phyloP scores from a whole-genome alignment of 2,113 vertebrate genomes.

The Fregetta grallaria region DNA sequence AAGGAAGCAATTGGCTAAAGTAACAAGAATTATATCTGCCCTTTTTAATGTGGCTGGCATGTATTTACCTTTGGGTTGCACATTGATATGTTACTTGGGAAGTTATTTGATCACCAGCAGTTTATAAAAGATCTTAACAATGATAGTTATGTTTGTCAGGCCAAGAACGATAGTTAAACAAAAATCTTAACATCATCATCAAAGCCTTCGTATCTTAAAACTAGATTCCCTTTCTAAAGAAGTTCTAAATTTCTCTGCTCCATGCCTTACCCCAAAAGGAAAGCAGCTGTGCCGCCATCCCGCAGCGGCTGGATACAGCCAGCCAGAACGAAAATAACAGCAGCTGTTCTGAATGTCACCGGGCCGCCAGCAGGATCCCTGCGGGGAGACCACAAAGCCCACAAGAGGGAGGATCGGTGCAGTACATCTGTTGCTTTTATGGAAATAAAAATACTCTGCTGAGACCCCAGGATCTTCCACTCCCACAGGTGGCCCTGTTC shows the following conservation, averaged over 20 bases:
- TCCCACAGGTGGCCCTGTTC: not conserved
- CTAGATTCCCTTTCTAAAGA: not conserved
- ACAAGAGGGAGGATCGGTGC: not conserved
- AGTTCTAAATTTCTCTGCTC: not conserved
- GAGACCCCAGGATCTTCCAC: not conserved
- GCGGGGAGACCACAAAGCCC: not conserved
- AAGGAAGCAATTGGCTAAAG: not conserved
- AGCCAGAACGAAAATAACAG: not conserved
- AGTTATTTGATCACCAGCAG: not conserved
- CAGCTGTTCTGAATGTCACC: conserved; percentile 11
- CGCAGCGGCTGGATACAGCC: not conserved
- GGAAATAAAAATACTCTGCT: not conserved
- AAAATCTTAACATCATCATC: not conserved
- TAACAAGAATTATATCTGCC: not conserved
- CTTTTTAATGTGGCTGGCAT: not conserved
- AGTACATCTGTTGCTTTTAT: not conserved
- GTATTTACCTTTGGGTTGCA: not conserved
- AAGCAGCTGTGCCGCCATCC: not conserved
- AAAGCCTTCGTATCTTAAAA: not conserved
- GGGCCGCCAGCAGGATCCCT: not conserved
- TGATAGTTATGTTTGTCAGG: not conserved
- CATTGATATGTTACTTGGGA: not conserved
- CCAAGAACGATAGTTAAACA: not conserved
- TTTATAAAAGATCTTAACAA: not conserved
- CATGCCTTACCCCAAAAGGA: not conserved